These are phyloP conservation scores for Lasioglossum vierecki DNA, from an alignment of 2,888 invertebrate species.

Conservation along the genomic window DNA sequence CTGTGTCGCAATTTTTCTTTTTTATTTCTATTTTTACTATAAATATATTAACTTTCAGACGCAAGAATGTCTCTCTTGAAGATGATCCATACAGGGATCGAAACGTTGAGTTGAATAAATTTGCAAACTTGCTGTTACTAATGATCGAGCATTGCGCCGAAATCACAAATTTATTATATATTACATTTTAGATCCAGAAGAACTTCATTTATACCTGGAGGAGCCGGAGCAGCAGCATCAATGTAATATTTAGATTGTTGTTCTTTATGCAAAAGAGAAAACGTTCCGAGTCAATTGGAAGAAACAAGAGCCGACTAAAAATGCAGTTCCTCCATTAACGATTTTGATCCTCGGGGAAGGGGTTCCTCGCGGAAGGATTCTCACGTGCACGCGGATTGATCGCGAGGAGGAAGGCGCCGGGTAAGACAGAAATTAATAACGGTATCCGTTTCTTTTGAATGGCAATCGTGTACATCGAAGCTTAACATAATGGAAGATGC, in stretches of 20 bases:
- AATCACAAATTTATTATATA: too few species aligned
- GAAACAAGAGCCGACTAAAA: not conserved
- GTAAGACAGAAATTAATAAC: conserved; percentile 54
- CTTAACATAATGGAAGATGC: conserved; percentile 47
- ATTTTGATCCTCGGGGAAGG: conserved; percentile 2
- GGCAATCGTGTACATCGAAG: conserved; percentile 46
- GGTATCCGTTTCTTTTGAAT: conserved; percentile 45
- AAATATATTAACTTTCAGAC: too few species aligned
- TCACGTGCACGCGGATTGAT: conserved; percentile 30
- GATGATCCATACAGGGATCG: too few species aligned
- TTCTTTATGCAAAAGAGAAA: not conserved
- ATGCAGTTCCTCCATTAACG: not conserved
- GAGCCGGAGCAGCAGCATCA: conserved; percentile 50
- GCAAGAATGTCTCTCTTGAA: too few species aligned
- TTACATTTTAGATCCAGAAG: too few species aligned
- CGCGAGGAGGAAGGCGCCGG: conserved; percentile 43
- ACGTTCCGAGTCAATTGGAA: not conserved
- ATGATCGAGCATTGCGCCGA: too few species aligned
- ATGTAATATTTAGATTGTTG: not conserved
- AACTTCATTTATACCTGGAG: conserved; percentile 37
- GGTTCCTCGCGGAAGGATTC: conserved; percentile 35
- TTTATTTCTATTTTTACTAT: too few species aligned
- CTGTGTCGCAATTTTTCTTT: too few species aligned
- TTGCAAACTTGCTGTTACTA: too few species aligned
- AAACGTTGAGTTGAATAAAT: too few species aligned